phyloP scores from a whole-genome alignment of 2,888 invertebrate genomes.

The Matsumyia berberina region DNA sequence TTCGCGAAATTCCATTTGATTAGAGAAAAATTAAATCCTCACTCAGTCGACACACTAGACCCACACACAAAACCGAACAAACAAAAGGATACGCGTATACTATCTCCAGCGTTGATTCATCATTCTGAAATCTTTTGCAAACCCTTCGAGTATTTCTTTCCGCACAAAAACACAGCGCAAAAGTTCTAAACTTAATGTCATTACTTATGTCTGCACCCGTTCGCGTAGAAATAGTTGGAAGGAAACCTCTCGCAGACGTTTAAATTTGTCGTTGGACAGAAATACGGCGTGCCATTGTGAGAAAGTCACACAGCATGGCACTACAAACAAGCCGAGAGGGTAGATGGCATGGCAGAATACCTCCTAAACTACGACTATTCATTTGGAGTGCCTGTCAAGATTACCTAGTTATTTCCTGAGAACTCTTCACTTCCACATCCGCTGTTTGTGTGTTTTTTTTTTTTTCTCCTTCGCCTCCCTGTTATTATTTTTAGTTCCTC shows the following conservation, averaged over 20 bases:
- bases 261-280: slow-evolving; percentile 28
- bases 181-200: slow-evolving; percentile 40
- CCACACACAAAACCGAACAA: too few relatives aligned
- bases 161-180: slow-evolving; percentile 2
- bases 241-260: slow-evolving; percentile 21
- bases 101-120: too few relatives aligned
- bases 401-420: slow-evolving; percentile 76
- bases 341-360: slow-evolving; percentile 46
- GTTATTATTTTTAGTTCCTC: slow-evolving; percentile 18
- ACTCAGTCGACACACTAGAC: too few relatives aligned
- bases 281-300: neutral
- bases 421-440: slow-evolving; percentile 74
- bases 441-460: slow-evolving; percentile 41
- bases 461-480: neutral
- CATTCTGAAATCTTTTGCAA: too few relatives aligned
- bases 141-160: neutral
- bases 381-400: slow-evolving; percentile 75
- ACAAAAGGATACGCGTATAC: too few relatives aligned
- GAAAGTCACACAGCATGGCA: slow-evolving; percentile 37
- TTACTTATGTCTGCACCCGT: slow-evolving; percentile 38
- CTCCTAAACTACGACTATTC: slow-evolving; percentile 70
- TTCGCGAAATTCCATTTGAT: too few relatives aligned
- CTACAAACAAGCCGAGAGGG: slow-evolving; percentile 10
- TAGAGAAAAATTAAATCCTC: too few relatives aligned
- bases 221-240: slow-evolving; percentile 21